A percentile compares a stretch with the other conserved stretches of the same genome.
phyloP scores from a whole-genome alignment of 2,113 vertebrate genomes.

The Scomber scombrus region DNA sequence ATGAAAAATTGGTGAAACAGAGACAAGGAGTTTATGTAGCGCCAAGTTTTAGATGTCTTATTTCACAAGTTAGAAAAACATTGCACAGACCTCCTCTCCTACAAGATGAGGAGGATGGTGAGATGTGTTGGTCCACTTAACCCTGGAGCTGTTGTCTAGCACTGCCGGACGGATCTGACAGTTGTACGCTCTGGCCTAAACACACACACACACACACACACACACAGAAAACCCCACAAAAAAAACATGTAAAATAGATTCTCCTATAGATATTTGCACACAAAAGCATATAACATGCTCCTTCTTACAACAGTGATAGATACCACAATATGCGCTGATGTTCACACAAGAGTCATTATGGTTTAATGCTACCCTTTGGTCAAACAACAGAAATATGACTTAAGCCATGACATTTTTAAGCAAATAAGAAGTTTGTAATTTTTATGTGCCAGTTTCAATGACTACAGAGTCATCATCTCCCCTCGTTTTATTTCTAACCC shows the following conservation, averaged over 20 bases:
- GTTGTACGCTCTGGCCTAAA: slow-evolving; percentile 93
- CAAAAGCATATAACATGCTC: not conserved
- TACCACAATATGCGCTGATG: not conserved
- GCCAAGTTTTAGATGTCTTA: not conserved
- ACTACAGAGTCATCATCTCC: too few relatives aligned
- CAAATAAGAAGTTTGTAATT: not conserved
- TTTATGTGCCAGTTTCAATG: too few relatives aligned
- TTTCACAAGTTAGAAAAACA: not conserved
- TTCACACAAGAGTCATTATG: too few relatives aligned
- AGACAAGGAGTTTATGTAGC: not conserved
- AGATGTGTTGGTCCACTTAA: slow-evolving; percentile 94
- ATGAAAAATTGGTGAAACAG: not conserved
- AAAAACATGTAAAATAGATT: not conserved
- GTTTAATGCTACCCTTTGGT: too few relatives aligned
- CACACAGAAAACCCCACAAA: too few relatives aligned
- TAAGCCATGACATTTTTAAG: not conserved
- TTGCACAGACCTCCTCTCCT: slow-evolving; percentile 93
- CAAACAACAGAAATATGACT: too few relatives aligned
- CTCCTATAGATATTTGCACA: not conserved
- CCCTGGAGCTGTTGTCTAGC: slow-evolving; percentile 92
- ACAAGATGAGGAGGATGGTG: slow-evolving; percentile 93
- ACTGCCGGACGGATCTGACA: slow-evolving; percentile 95
- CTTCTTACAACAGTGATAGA: too few relatives aligned
- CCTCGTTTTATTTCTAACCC: too few relatives aligned
- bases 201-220: slow-evolving; percentile 28